phyloP scores from a whole-genome alignment of 1,140 invertebrate species.

The Atopsyche davidsoni region DNA sequence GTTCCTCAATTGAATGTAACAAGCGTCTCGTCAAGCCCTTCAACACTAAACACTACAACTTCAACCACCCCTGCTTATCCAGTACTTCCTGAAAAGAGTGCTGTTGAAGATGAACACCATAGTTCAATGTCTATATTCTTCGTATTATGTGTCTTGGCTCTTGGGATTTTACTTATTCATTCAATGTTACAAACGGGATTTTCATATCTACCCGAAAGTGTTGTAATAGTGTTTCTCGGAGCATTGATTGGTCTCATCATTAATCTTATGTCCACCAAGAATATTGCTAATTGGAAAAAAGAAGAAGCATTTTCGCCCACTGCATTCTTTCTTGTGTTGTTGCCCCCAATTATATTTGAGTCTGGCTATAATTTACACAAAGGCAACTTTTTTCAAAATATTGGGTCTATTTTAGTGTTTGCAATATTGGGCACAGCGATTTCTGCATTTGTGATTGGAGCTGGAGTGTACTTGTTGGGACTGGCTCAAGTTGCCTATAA shows the following conservation, averaged over 20 bases:
- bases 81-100: constrained; percentile 76
- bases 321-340: constrained; percentile 90
- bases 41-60: constrained; percentile 35
- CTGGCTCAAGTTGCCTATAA: constrained; percentile 84
- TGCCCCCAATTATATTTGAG: constrained; percentile 99
- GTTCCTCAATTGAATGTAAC: background rate
- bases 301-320: constrained; percentile 97
- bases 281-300: constrained; percentile 90
- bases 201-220: constrained; percentile 93
- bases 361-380: constrained; percentile 98
- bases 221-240: constrained; percentile 94
- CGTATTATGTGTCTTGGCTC: constrained; percentile 83
- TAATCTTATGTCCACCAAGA: constrained; percentile 83
- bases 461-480: constrained; percentile 90
- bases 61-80: constrained; percentile 58
- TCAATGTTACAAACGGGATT: constrained; percentile 92
- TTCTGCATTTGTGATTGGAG: constrained; percentile 89
- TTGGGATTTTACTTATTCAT: constrained; percentile 92
- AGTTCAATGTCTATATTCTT: constrained; percentile 97
- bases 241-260: constrained; percentile 87
- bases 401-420: constrained; percentile 91
- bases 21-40: constrained; percentile 3
- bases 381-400: constrained; percentile 98
- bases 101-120: constrained; percentile 91
- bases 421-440: constrained; percentile 95